Evolutionary conservation across 2,888 invertebrate genomes (phyloP).

Genomic region (Altica lythri): DNA sequence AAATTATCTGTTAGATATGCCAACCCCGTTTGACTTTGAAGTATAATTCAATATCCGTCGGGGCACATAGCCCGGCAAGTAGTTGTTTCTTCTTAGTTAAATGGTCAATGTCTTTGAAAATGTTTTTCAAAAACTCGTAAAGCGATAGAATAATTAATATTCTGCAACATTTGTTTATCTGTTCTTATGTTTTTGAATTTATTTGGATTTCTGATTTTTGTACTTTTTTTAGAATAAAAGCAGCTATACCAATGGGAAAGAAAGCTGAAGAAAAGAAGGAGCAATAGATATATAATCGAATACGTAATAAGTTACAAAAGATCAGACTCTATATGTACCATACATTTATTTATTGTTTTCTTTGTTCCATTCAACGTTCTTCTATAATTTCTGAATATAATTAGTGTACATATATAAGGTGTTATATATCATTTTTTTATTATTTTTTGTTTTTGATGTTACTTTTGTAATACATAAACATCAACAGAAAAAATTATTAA

Average conservation of each 20-base stretch:
- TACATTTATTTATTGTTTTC: slow-evolving; percentile 37
- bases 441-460: slow-evolving; percentile 36
- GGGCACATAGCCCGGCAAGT: no score
- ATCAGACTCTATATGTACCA: slow-evolving; percentile 20
- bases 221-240: slow-evolving; percentile 76
- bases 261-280: slow-evolving; percentile 84
- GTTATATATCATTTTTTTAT: slow-evolving; percentile 38
- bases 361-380: slow-evolving; percentile 43
- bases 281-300: slow-evolving; percentile 64
- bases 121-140: no score
- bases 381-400: slow-evolving; percentile 34
- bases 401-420: slow-evolving; percentile 37
- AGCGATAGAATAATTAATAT: no score
- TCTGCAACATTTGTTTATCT: no score
- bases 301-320: slow-evolving; percentile 7
- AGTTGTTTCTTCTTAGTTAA: no score
- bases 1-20: no score
- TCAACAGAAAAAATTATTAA: neutral
- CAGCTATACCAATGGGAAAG: slow-evolving; percentile 87
- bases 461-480: slow-evolving; percentile 41
- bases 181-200: no score
- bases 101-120: no score
- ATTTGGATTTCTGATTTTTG: no score
- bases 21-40: no score
- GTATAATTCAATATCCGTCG: no score